Percentiles rank a stretch among this genome's conserved stretches.
phyloP scores from a whole-genome alignment of 2,797 vertebrate genomes.

The Peromyscus nudipes region DNA sequence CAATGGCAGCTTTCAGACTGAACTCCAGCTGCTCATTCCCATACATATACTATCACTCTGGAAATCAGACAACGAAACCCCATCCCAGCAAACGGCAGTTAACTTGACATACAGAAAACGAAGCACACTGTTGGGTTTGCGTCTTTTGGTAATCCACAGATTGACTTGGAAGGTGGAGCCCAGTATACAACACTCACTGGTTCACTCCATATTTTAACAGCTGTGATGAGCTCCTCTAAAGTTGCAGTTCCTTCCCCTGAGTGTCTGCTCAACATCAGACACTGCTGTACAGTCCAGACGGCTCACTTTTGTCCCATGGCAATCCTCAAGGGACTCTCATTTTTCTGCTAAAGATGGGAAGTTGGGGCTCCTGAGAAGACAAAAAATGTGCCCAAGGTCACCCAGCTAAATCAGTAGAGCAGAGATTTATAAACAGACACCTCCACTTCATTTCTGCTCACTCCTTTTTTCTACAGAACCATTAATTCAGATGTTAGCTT shows the following conservation, averaged over 20 bases:
- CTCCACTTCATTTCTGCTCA: not conserved
- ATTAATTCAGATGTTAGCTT: constrained; percentile 20
- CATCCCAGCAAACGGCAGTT: constrained; percentile 11
- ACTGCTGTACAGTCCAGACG: not conserved
- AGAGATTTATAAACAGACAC: not conserved
- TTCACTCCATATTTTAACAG: not conserved
- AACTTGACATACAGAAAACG: not conserved
- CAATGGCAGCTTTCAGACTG: constrained; percentile 16
- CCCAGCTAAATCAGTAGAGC: not conserved
- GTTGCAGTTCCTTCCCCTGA: not conserved
- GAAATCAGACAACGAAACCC: constrained; percentile 26
- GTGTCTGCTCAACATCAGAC: not conserved
- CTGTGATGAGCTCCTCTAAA: constrained; percentile 11
- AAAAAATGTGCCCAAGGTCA: not conserved
- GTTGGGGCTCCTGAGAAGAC: not conserved
- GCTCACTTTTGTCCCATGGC: not conserved
- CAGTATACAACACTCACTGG: not conserved
- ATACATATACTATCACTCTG: not conserved
- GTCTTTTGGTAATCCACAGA: not conserved
- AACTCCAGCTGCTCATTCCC: not conserved
- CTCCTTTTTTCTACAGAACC: not conserved
- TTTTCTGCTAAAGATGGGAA: not conserved
- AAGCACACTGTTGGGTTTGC: not conserved
- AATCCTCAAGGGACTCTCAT: not conserved
- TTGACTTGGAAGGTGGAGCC: not conserved